phyloP scores from a whole-genome alignment of 64 coral and sea anemone species.

The Dendronephthya gigantea region DNA sequence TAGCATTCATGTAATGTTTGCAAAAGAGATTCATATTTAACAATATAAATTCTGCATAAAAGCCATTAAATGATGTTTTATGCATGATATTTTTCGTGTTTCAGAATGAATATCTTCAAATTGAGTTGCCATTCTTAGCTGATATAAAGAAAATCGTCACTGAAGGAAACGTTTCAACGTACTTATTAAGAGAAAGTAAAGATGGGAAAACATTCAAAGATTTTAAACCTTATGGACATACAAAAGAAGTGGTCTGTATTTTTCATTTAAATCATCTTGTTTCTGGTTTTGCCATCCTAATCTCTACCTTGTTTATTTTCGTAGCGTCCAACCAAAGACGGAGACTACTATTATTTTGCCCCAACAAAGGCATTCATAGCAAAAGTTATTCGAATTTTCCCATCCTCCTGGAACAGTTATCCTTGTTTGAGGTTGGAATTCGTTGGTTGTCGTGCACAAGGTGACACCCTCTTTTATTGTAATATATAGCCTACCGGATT shows the following conservation, averaged over 20 bases:
- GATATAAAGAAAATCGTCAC: background rate
- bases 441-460: background rate
- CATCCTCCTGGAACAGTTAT: background rate
- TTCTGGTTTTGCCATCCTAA: no score
- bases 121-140: background rate
- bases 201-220: background rate
- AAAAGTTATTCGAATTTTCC: background rate
- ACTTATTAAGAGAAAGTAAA: background rate
- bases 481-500: no score
- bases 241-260: background rate
- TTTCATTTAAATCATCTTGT: no score
- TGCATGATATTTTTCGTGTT: no score
- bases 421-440: background rate
- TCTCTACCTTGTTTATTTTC: no score
- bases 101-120: background rate
- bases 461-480: background rate
- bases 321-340: no score
- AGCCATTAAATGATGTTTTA: no score
- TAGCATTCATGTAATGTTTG: no score
- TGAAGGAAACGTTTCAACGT: background rate
- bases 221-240: background rate
- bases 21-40: no score
- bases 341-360: background rate
- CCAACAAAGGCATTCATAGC: background rate
- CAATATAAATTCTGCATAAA: no score